Conservation (phyloP, 2,888 invertebrate genomes). For the Cetonia aurata region DNA sequence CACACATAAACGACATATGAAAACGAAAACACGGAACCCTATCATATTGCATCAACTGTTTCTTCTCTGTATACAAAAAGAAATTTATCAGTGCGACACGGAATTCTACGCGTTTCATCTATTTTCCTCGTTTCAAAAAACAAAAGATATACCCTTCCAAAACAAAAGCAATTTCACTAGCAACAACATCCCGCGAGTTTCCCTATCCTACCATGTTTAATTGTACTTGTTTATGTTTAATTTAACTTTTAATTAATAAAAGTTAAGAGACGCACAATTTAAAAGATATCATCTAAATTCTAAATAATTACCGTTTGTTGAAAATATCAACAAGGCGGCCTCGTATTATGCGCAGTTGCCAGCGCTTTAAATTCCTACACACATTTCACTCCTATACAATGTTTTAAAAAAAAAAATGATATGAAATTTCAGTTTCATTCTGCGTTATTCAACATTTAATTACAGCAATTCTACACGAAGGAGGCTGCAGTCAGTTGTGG, state of each 20-base stretch:
- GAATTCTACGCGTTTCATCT: slow-evolving; percentile 20
- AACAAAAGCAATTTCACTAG: not conserved
- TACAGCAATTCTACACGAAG: slow-evolving; percentile 2
- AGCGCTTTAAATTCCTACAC: too few species aligned
- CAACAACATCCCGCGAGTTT: not conserved
- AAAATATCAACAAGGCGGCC: not conserved
- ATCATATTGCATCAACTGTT: slow-evolving; percentile 11
- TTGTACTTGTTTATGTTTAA: slow-evolving; percentile 20
- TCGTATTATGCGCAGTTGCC: too few species aligned
- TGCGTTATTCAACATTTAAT: not conserved
- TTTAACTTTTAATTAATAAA: slow-evolving; percentile 29
- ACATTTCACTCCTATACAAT: too few species aligned
- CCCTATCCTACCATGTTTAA: not conserved
- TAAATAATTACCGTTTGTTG: not conserved
- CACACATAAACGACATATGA: not conserved
- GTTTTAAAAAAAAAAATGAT: too few species aligned
- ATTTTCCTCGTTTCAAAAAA: slow-evolving; percentile 3
- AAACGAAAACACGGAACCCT: not conserved
- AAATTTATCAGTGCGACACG: slow-evolving; percentile 19
- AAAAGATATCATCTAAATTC: slow-evolving; percentile 10
- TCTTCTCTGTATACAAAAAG: not conserved
- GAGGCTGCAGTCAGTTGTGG: not conserved
- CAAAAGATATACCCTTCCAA: not conserved
- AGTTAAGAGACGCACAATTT: slow-evolving; percentile 4
- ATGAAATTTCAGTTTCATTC: too few species aligned